These are phyloP conservation scores for Cephalopholis sonnerati DNA, from an alignment of 2,113 vertebrate species.

Conservation along the genomic window DNA sequence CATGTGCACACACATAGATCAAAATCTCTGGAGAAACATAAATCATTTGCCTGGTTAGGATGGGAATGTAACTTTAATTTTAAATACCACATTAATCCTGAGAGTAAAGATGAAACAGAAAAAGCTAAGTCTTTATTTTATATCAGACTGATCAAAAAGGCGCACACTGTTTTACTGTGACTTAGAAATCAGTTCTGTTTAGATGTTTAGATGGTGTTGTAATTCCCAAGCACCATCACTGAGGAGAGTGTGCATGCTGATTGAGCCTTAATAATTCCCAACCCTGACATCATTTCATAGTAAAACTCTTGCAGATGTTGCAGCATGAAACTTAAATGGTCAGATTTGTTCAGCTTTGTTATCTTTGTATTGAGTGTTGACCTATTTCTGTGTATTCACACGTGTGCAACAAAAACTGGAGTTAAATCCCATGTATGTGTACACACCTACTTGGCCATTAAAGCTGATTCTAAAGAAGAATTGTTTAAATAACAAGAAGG, in stretches of 20 bases:
- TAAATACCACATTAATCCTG: constrained; percentile 15
- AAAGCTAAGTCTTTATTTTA: neutral
- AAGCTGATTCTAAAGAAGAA: neutral
- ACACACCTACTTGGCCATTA: no score
- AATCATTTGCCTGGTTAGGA: constrained; percentile 15
- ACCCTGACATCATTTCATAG: neutral
- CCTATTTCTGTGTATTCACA: no score
- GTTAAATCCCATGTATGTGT: no score
- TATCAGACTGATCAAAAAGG: neutral
- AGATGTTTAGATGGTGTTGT: neutral
- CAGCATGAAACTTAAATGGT: neutral
- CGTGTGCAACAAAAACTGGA: no score
- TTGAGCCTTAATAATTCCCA: no score
- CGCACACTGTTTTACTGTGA: neutral
- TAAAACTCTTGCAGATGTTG: constrained; percentile 10
- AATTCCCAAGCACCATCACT: no score
- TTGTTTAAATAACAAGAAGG: no score
- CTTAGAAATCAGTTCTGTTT: neutral
- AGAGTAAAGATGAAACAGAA: neutral
- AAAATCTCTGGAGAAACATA: constrained; percentile 28
- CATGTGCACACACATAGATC: no score
- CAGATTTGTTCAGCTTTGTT: neutral
- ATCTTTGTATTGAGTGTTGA: no score
- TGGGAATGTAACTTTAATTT: no score
- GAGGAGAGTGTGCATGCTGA: no score